A percentile compares a stretch with the other conserved stretches of the same genome.
These are phyloP conservation scores for Ciona savignyi DNA, from an alignment of 23 tunicate genomes.

Conservation along the genomic window DNA sequence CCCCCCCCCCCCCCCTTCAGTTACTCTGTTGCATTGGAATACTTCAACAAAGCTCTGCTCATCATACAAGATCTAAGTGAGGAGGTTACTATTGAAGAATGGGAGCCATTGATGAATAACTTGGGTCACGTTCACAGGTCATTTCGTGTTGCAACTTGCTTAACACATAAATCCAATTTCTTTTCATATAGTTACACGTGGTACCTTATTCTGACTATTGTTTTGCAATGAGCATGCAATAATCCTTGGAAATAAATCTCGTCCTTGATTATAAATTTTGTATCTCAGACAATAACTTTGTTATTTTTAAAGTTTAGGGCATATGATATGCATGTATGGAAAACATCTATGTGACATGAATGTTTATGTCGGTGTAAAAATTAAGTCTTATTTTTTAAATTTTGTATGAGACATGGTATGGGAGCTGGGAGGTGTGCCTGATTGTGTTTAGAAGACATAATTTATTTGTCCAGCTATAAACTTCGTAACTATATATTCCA, in stretches of 20 bases:
- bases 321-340: neutral
- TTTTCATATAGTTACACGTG: too few species aligned
- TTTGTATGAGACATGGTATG: neutral
- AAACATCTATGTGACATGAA: neutral
- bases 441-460: too few species aligned
- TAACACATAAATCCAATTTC: too few species aligned
- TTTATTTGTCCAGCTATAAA: neutral
- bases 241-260: too few species aligned
- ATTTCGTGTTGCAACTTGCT: too few species aligned
- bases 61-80: conserved; percentile 33
- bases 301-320: neutral
- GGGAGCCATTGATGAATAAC: conserved; percentile 88
- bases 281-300: neutral
- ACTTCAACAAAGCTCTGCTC: conserved; percentile 64
- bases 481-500: conserved; percentile 13
- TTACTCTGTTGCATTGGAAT: conserved; percentile 55
- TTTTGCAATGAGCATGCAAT: too few species aligned
- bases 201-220: too few species aligned
- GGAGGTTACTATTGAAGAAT: conserved; percentile 54
- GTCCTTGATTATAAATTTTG: neutral
- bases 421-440: too few species aligned
- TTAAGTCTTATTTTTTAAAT: neutral
- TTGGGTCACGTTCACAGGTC: conserved; percentile 84
- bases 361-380: neutral
- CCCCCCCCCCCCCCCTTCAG: conserved; percentile 38